A percentile compares a stretch with the other conserved stretches of the same genome.
phyloP scores from a whole-genome alignment of 2,113 vertebrate genomes.

The Pteropus alecto region DNA sequence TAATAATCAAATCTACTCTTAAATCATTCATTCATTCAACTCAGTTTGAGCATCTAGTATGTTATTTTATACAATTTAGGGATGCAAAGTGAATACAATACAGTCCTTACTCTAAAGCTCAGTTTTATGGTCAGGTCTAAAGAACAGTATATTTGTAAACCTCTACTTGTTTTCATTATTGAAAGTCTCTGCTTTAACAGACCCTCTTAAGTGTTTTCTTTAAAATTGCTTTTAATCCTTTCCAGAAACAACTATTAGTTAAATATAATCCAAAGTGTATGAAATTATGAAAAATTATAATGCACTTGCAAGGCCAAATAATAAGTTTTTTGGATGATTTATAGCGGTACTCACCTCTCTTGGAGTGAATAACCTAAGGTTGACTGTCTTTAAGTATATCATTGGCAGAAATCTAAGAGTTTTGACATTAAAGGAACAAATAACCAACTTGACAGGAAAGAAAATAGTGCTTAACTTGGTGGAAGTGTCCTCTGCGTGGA shows the following conservation, averaged over 20 bases:
- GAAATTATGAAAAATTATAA: constrained; percentile 39
- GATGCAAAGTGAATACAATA: neutral
- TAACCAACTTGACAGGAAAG: neutral
- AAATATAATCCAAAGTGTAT: constrained; percentile 27
- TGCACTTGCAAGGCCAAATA: neutral
- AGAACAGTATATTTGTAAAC: neutral
- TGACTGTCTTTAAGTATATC: neutral
- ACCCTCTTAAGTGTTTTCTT: neutral
- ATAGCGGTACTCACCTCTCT: neutral
- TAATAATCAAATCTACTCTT: neutral
- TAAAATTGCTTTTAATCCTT: neutral
- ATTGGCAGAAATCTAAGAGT: neutral
- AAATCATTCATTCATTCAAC: neutral
- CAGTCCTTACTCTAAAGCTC: neutral
- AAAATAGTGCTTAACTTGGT: neutral
- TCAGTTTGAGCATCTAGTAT: neutral
- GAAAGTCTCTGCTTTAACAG: neutral
- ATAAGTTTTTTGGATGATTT: neutral
- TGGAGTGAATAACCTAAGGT: neutral
- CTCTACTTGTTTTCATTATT: neutral
- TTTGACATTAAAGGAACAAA: neutral
- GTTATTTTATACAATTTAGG: neutral
- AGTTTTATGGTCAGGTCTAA: neutral
- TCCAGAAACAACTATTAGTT: neutral
- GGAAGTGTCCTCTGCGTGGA: neutral